Base-by-base conservation (phyloP, 2,113 vertebrate species). In the Platysteira castanea region DNA sequence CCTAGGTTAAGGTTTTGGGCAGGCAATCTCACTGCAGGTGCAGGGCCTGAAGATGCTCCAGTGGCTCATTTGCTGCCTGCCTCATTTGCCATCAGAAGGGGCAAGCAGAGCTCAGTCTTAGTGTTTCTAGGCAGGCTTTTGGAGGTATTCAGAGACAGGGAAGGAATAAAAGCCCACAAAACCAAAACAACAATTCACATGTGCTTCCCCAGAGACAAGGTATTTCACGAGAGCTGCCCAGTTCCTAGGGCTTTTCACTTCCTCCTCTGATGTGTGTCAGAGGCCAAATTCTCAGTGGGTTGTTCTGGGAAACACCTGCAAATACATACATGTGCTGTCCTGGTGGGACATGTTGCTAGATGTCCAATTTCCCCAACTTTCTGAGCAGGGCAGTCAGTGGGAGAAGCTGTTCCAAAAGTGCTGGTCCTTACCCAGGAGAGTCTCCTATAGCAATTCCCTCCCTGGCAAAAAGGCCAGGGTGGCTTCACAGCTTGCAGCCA, bases 401-500 rank as follows among this genome's bases (percentile, higher is more conserved):
- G 77, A 95, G 71, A 75, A 85, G 89, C 73, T 59, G 83, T 93
- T 95, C 94, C 47, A 35, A 68, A 91, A 95, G 64, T 79, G 73
- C 69, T 68, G 89, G 82, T 94, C 89, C 73, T 94, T 86, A 77
- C 73, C 52, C 53, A 87, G 89, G 56, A 82, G 64, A 88, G n/a
- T 81, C 81, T 96, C 88, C 84, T n/a, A 49, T 56, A 91, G 94
- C 86, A 97, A 88, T 86, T 80, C 84, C 94, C 78, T 91, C 95
- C 95, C 93, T 67, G 95, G 88, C 92, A 64, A 35, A 74, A 8
- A 74, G 77, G 68, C 94, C 95, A 96, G 85, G 95, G 83, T 56
- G 74, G 68, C 84, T 98, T 98, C 98, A 98, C 97, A 98, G 97
- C 97, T 98, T 98, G 97, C 93, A 96, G 97, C 91, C 53, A 93